Percentiles rank a stretch among this genome's conserved stretches.
Conservation (phyloP, 2,888 invertebrate species). For the Limenitis arthemis region DNA sequence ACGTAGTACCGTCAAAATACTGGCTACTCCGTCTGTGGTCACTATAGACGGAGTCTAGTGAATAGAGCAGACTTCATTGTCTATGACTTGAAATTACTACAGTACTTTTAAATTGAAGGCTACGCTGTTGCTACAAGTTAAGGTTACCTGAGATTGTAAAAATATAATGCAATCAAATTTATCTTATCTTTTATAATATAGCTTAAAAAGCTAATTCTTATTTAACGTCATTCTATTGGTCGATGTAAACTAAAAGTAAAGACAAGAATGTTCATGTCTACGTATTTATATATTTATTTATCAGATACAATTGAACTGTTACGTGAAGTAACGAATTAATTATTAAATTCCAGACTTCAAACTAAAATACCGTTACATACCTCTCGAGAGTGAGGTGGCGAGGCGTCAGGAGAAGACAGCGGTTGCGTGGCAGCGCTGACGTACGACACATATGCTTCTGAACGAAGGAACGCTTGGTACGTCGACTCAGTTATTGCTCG, state of each 20-base stretch:
- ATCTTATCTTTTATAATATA: too few species aligned
- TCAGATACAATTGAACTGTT: too few species aligned
- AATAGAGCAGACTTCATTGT: background rate
- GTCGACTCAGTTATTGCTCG: conserved; percentile 88
- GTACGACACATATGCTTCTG: conserved; percentile 91
- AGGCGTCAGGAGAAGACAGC: conserved; percentile 74
- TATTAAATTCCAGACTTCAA: too few species aligned
- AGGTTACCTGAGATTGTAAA: too few species aligned
- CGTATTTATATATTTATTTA: too few species aligned
- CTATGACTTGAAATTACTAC: background rate
- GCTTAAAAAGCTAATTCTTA: too few species aligned
- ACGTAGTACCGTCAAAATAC: background rate
- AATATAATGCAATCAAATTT: too few species aligned
- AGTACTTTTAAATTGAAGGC: background rate
- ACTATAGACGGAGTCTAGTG: background rate
- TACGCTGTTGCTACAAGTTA: background rate
- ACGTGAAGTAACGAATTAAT: too few species aligned
- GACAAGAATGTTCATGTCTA: too few species aligned
- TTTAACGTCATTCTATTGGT: too few species aligned
- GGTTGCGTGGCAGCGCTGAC: conserved; percentile 87
- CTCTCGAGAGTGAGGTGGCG: conserved; percentile 38
- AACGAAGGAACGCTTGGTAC: conserved; percentile 93
- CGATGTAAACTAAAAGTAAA: too few species aligned
- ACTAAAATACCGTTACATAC: background rate
- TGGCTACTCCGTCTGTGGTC: conserved; percentile 1